Evolutionary conservation across 1,140 invertebrate genomes (phyloP), one percentile per base, ranked within the genome.

Genomic region (Caerostris extrusa): DNA sequence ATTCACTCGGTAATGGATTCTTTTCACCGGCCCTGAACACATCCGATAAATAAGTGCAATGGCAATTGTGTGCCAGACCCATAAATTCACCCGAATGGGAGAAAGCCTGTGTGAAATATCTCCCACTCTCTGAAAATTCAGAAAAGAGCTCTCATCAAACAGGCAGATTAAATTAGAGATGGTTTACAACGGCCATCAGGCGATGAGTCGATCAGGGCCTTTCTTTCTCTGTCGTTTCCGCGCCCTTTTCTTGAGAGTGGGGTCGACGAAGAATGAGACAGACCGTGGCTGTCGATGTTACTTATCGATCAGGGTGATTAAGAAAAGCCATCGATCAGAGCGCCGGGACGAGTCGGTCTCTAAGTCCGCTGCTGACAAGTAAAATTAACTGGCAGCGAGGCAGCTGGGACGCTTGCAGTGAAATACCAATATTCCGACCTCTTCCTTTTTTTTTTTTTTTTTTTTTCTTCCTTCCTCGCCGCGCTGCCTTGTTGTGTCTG

Each of bases 281-380:
- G 85, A 87, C 58, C 34, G 58, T 87, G 58, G 50, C 53, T 55
- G 87, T 89, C 87, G 87, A 71, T 71, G 71, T 89, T n/a, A n/a
- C n/a, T 89, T 89, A 89, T 89, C 71, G 87, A 89, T 89, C 87
- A 89, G 57, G 87, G 87, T 89, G 87, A 89, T 89, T 89, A 89
- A 89, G 87, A 89, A 89, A 89, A 19, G 34, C 61, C 64, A 69
- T 69, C 64, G 64, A 69, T 69, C 64, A 69, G 64, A 12, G 19
- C 5, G 12, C 6, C 5, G 58, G 19, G 85, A 87, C 85, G 85
- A 87, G 57, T 64, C 60, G 34, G 58, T 61, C 50, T 60, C 34
- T 61, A 10, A 50, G 53, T 7, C n/a, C 53, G 89, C 81, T 56
- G 87, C 55, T 81, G 89, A 90, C 89, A 90, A 60, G 69, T 55